Conservation (phyloP, 1,140 invertebrate genomes). For the Diuraphis noxia region DNA sequence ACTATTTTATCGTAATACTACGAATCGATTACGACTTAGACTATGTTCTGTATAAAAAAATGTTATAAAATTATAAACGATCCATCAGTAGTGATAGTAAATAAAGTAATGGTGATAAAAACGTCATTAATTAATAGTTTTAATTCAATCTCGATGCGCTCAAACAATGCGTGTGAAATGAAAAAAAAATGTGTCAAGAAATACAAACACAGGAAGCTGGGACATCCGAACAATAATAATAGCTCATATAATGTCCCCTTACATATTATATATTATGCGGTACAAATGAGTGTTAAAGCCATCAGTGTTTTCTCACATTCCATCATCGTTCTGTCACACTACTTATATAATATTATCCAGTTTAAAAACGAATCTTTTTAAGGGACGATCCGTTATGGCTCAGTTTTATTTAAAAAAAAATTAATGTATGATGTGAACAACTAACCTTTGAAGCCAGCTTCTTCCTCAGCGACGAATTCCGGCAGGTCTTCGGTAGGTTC, state of each 20-base stretch:
- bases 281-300: slow-evolving; percentile 8
- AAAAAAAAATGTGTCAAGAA: slow-evolving; percentile 39
- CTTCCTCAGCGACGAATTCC: slow-evolving; percentile 34
- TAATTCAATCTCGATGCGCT: neutral
- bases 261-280: neutral
- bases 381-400: neutral
- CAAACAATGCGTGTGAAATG: slow-evolving; percentile 42
- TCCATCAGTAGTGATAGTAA: neutral
- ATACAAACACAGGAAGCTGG: slow-evolving; percentile 35
- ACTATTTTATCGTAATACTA: neutral
- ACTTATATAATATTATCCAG: neutral
- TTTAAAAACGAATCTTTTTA: slow-evolving; percentile 17
- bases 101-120: neutral
- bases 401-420: neutral
- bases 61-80: neutral
- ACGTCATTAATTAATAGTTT: slow-evolving; percentile 13
- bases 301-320: slow-evolving; percentile 47
- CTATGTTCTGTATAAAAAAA: neutral
- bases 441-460: slow-evolving; percentile 48
- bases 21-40: neutral
- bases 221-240: slow-evolving; percentile 43
- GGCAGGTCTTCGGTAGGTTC: slow-evolving; percentile 43
- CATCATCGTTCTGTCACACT: slow-evolving; percentile 39
- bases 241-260: slow-evolving; percentile 38
- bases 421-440: slow-evolving; percentile 22